phyloP scores from a whole-genome alignment of 92 coral and sea anemone species.

The Palythoa grandis region DNA sequence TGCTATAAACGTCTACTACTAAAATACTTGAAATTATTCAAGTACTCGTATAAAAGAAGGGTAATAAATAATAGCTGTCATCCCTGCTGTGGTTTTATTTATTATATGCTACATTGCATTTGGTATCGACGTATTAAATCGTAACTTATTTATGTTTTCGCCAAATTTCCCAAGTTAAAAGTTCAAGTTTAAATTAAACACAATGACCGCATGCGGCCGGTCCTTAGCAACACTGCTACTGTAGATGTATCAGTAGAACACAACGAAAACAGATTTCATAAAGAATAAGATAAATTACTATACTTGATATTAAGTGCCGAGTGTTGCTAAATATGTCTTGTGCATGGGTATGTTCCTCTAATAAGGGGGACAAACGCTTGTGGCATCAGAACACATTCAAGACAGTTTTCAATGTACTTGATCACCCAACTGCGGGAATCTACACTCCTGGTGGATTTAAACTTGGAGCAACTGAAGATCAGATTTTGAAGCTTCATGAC shows the following conservation, averaged over 20 bases:
- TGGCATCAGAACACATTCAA: constrained; percentile 66
- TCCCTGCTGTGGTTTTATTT: neutral
- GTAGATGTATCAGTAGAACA: neutral
- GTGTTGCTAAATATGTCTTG: neutral
- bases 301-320: neutral
- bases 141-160: constrained; percentile 28
- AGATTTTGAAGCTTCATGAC: constrained; percentile 14
- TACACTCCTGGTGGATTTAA: constrained; percentile 17
- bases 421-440: constrained; percentile 48
- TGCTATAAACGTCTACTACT: neutral
- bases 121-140: constrained; percentile 1
- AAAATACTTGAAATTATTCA: neutral
- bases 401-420: constrained; percentile 69
- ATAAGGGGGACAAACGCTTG: neutral
- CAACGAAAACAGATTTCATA: neutral
- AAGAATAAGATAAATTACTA: neutral
- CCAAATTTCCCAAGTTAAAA: neutral
- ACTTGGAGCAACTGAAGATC: neutral
- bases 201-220: neutral
- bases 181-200: neutral
- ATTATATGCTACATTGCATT: neutral
- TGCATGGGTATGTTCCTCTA: neutral
- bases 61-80: neutral
- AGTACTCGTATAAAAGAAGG: neutral
- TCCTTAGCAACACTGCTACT: constrained; percentile 31